Percentiles rank a stretch among this genome's conserved stretches.
Conservation (phyloP, 2,113 vertebrate genomes). For the Nesogale talazaci region DNA sequence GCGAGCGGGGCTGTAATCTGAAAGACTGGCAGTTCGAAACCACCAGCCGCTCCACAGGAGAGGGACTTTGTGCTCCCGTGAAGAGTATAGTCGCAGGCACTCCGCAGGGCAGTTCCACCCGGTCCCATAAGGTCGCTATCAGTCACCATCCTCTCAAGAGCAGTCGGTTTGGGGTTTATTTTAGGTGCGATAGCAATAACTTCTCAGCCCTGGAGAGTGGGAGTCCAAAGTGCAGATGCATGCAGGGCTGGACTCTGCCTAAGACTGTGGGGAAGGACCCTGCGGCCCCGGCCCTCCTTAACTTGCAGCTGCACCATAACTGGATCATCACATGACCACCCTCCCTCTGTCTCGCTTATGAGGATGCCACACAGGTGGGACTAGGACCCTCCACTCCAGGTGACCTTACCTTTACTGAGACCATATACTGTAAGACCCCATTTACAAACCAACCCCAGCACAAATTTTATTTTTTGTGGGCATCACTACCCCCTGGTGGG, state of each 20-base stretch:
- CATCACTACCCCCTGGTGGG: too few species aligned
- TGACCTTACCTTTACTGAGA: not conserved
- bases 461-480: too few species aligned
- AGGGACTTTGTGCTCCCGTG: too few species aligned
- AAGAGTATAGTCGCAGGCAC: too few species aligned
- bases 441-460: not conserved
- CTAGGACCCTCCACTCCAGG: not conserved
- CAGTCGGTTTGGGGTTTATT: too few species aligned
- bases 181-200: too few species aligned
- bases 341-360: not conserved
- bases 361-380: not conserved
- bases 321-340: not conserved
- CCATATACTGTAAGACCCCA: not conserved
- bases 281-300: not conserved
- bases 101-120: too few species aligned
- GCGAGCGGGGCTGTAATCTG: too few species aligned
- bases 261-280: not conserved
- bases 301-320: not conserved
- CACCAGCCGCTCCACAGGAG: too few species aligned
- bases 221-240: not conserved
- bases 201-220: not conserved
- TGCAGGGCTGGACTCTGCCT: not conserved
- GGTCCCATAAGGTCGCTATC: too few species aligned
- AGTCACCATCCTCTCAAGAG: too few species aligned
- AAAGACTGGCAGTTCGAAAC: too few species aligned